These are phyloP conservation scores for Frankliniella intonsa DNA, from an alignment of 2,888 invertebrate species.

Conservation along the genomic window DNA sequence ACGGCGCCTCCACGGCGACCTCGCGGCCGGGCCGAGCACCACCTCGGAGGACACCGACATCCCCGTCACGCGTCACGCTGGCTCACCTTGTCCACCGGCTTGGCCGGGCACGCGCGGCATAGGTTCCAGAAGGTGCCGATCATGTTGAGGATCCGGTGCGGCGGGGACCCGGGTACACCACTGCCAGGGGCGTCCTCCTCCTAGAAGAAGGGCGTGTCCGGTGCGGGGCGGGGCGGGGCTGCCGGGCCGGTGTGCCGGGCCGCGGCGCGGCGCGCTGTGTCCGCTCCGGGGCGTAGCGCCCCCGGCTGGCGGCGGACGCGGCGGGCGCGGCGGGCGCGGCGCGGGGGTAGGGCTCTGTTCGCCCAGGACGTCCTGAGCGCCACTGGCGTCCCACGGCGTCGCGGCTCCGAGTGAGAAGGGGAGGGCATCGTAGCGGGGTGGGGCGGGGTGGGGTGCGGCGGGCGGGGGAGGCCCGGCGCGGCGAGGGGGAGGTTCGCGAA, in stretches of 20 bases:
- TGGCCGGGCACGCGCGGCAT: slow-evolving; percentile 94
- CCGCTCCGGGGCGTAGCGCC: neutral
- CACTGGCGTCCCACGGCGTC: neutral
- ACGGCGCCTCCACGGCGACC: neutral
- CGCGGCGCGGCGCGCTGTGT: neutral
- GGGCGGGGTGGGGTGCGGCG: slow-evolving; percentile 21
- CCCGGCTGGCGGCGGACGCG: neutral
- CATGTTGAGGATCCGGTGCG: slow-evolving; percentile 59
- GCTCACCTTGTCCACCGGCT: slow-evolving; percentile 92
- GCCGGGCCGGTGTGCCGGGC: neutral
- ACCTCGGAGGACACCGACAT: neutral
- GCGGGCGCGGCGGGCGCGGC: neutral
- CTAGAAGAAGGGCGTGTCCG: neutral
- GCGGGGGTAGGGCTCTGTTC: neutral
- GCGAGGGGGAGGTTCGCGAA: neutral
- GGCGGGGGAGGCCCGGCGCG: slow-evolving; percentile 20
- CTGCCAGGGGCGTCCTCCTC: neutral
- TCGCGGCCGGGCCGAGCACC: neutral
- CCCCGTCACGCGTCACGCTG: neutral
- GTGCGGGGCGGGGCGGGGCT: neutral
- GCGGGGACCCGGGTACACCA: neutral
- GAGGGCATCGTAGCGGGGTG: neutral
- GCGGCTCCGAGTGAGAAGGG: neutral
- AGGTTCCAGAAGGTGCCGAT: slow-evolving; percentile 96
- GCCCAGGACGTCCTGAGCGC: neutral